phyloP scores from a whole-genome alignment of 2,888 invertebrate genomes.

The Caenorhabditis sp. region DNA sequence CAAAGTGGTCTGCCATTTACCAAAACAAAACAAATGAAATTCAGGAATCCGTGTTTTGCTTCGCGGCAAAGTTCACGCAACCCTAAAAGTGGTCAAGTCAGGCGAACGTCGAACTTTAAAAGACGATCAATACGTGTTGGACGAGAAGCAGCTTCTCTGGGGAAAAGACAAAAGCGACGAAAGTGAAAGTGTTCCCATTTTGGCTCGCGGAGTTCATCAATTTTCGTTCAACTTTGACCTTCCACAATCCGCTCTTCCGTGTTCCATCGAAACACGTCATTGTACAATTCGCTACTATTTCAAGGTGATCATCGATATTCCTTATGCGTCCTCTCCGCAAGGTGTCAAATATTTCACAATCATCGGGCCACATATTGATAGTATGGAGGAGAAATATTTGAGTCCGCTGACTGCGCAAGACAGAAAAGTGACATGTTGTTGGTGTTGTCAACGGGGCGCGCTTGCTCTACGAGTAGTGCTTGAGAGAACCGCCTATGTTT shows the following conservation, averaged over 20 bases:
- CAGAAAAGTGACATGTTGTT: conserved; percentile 78
- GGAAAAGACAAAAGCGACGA: conserved; percentile 75
- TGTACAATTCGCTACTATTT: conserved; percentile 81
- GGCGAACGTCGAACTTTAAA: conserved; percentile 80
- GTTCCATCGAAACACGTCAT: conserved; percentile 81
- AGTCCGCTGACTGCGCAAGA: conserved; percentile 78
- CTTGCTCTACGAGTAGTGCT: conserved; percentile 78
- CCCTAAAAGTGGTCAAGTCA: conserved; percentile 81
- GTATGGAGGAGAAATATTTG: conserved; percentile 83
- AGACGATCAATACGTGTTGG: conserved; percentile 82
- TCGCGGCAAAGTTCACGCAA: conserved; percentile 81
- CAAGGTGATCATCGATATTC: conserved; percentile 78
- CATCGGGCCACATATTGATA: conserved; percentile 82
- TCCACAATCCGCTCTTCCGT: conserved; percentile 79
- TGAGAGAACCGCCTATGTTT: conserved; percentile 80
- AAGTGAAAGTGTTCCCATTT: conserved; percentile 73
- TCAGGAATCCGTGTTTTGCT: conserved; percentile 77
- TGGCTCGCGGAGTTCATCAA: conserved; percentile 79
- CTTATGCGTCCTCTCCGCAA: conserved; percentile 82
- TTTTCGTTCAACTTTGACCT: conserved; percentile 80
- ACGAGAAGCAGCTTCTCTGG: conserved; percentile 80
- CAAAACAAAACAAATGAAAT: not conserved
- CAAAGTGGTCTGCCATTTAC: too few relatives aligned
- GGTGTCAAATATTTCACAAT: conserved; percentile 83
- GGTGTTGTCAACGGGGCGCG: conserved; percentile 80